Conservation (phyloP, 2,113 vertebrate species). For the Strix aluco region DNA sequence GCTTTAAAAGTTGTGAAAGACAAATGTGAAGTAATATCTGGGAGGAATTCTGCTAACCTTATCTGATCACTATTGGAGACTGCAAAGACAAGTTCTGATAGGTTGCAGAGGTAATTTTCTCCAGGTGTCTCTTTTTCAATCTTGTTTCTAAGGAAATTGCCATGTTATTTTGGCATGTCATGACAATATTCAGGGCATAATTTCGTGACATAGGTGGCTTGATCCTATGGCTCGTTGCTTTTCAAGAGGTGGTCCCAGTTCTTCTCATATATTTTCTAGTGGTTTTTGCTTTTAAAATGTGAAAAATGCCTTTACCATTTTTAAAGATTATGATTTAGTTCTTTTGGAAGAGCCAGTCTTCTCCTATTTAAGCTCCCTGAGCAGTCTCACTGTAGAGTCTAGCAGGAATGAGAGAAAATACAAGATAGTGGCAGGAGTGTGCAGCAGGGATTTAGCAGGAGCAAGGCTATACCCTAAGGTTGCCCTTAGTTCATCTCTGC, state of each 20-base stretch:
- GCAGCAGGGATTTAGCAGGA: not conserved
- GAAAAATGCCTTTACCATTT: not conserved
- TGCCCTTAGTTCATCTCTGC: not conserved
- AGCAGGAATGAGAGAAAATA: not conserved
- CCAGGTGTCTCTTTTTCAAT: not conserved
- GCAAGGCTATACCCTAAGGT: not conserved
- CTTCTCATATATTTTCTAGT: not conserved
- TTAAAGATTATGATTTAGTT: not conserved
- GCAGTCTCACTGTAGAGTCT: not conserved
- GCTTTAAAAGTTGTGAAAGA: not conserved
- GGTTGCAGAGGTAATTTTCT: conserved; percentile 11
- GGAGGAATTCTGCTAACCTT: not conserved
- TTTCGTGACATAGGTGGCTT: not conserved
- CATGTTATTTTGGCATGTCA: not conserved
- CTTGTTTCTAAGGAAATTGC: conserved; percentile 11
- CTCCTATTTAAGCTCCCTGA: not conserved
- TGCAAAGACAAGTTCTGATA: not conserved
- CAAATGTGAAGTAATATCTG: not conserved
- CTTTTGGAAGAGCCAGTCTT: not conserved
- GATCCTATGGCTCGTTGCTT: not conserved
- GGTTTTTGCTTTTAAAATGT: not conserved
- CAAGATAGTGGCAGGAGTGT: not conserved
- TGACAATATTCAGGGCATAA: not conserved
- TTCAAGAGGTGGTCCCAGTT: not conserved
- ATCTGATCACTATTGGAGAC: not conserved